These are phyloP conservation scores for Lasioglossum oenotherae DNA, from an alignment of 2,888 invertebrate genomes.

Conservation along the genomic window DNA sequence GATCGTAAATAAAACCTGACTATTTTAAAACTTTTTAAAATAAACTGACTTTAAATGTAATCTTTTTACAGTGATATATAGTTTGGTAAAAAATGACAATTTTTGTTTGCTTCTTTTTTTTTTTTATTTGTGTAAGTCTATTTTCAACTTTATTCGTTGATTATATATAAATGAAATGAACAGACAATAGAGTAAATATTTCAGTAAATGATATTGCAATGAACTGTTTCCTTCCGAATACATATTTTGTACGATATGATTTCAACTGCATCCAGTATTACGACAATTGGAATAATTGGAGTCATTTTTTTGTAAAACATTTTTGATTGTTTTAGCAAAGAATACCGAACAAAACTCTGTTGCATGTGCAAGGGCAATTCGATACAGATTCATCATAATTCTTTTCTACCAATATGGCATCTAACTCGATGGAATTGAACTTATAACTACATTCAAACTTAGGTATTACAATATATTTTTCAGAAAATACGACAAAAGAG, in stretches of 20 bases:
- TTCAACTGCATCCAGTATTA: constrained; percentile 52
- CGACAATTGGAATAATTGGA: constrained; percentile 41
- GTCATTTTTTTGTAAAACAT: constrained; percentile 56
- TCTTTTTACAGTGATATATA: constrained; percentile 45
- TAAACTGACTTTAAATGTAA: constrained; percentile 40
- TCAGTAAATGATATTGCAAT: constrained; percentile 44
- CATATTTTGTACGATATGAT: constrained; percentile 51
- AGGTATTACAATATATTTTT: constrained; percentile 59
- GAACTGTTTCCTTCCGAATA: constrained; percentile 46
- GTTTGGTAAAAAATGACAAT: constrained; percentile 35
- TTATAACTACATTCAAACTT: constrained; percentile 51
- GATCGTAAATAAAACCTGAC: constrained; percentile 39
- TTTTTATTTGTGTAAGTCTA: constrained; percentile 8
- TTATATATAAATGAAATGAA: constrained; percentile 40
- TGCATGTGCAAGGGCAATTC: constrained; percentile 34
- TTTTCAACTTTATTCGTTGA: constrained; percentile 23
- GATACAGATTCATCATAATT: constrained; percentile 54
- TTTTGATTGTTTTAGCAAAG: constrained; percentile 63
- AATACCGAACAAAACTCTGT: constrained; percentile 51
- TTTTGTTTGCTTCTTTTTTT: constrained; percentile 13
- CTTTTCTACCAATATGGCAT: constrained; percentile 56
- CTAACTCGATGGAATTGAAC: constrained; percentile 64
- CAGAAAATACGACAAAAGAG: constrained; percentile 49
- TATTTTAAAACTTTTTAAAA: constrained; percentile 43
- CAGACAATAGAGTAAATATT: constrained; percentile 48